A percentile compares a stretch with the other conserved stretches of the same genome.
phyloP scores from a whole-genome alignment of 1,140 invertebrate species.

The Brachionus koreanus region DNA sequence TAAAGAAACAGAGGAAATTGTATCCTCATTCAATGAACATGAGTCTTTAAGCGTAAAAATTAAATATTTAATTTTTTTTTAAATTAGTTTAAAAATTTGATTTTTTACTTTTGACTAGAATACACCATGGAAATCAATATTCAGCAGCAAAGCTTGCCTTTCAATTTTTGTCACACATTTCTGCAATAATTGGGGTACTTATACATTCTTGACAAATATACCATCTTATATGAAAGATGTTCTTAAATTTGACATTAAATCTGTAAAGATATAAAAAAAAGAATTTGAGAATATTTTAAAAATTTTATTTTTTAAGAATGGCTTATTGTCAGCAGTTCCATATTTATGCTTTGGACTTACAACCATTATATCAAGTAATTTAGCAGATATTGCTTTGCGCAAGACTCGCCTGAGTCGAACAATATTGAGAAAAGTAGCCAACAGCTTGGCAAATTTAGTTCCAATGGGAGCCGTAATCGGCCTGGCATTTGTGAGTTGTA shows the following conservation, averaged over 20 bases:
- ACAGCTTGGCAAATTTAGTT: slow-evolving; percentile 19
- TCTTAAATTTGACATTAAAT: slow-evolving; percentile 55
- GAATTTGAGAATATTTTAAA: background rate
- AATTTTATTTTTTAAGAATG: slow-evolving; percentile 20
- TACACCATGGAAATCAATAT: slow-evolving; percentile 68
- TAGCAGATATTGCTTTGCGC: slow-evolving; percentile 1
- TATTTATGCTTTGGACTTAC: slow-evolving; percentile 13
- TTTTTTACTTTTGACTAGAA: background rate
- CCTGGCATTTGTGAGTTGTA: slow-evolving; percentile 12
- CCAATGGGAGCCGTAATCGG: slow-evolving; percentile 15
- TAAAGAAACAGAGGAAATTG: background rate
- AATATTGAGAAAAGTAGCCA: slow-evolving; percentile 16
- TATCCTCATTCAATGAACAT: slow-evolving; percentile 40
- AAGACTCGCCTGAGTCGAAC: background rate
- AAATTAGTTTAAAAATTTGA: background rate
- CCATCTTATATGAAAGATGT: slow-evolving; percentile 59
- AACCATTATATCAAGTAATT: background rate
- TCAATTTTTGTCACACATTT: slow-evolving; percentile 84
- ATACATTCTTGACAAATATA: slow-evolving; percentile 57
- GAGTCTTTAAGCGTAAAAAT: slow-evolving; percentile 33
- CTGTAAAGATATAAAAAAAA: slow-evolving; percentile 49
- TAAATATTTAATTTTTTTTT: background rate
- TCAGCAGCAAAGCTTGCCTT: slow-evolving; percentile 80
- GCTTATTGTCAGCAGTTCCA: slow-evolving; percentile 31
- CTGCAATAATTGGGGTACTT: slow-evolving; percentile 71